phyloP scores from a whole-genome alignment of 2,113 vertebrate genomes.

The Mohoua ochrocephala region DNA sequence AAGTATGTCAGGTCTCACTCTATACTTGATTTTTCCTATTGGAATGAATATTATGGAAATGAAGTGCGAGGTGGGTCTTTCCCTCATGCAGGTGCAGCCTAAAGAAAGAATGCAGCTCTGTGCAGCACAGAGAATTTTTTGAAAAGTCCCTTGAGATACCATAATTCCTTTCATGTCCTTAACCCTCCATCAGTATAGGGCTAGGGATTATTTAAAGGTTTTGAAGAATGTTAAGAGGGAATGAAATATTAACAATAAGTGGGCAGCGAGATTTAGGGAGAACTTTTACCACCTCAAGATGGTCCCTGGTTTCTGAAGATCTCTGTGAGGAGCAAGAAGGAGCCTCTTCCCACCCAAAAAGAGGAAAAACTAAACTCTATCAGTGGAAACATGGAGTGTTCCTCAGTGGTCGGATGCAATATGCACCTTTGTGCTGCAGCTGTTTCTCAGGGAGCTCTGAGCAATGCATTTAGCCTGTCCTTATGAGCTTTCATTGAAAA shows the following conservation, averaged over 20 bases:
- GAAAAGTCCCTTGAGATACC: fast-evolving
- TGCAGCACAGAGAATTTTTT: background rate
- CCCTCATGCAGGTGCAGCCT: background rate
- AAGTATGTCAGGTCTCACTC: background rate
- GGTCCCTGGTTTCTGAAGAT: background rate
- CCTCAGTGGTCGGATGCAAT: background rate
- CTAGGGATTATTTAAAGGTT: background rate
- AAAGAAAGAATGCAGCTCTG: background rate
- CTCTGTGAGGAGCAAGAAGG: background rate
- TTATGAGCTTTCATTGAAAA: background rate
- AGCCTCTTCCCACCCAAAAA: background rate
- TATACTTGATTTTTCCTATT: background rate
- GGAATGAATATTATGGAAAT: background rate
- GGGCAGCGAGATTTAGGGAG: background rate
- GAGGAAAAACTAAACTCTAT: background rate
- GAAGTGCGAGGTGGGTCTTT: background rate
- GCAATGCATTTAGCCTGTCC: background rate
- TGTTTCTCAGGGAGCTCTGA: background rate
- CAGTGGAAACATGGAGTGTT: background rate
- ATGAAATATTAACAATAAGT: background rate
- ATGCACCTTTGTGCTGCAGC: background rate
- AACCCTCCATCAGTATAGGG: background rate
- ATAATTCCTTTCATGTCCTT: background rate
- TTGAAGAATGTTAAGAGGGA: background rate
- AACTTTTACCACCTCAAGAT: background rate